Evolutionary conservation across 1,140 invertebrate species (phyloP), one percentile per base, ranked within the genome.

Genomic region (Megathymus violae): DNA sequence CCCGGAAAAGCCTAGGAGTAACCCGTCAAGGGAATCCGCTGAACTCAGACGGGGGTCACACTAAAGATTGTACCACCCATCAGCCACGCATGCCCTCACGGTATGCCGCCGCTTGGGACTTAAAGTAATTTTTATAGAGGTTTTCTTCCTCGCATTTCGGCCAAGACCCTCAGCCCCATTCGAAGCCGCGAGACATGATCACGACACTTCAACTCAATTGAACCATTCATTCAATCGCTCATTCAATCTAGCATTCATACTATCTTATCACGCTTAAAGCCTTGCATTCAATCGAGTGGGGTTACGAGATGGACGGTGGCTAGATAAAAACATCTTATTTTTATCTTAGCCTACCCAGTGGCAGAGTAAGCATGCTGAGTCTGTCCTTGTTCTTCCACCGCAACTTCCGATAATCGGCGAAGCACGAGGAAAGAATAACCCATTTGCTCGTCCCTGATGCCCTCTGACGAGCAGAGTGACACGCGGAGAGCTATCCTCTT

Each of bases 131-230:
- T 36, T 36, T 36, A 36, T 36, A 36, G 34, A 36, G 34, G 34
- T 36, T 36, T 36, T 36, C 34, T 36, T 36, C 34, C 34, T 36
- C 34, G 34, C 34, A 36, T 10, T 4, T n/a, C 34, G 4, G 34
- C 34, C 34, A 36, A 36, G 34, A 36, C 34, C 34, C 34, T 36
- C 34, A n/a, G 34, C 11, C 34, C 34, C 34, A 7, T 36, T 36
- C 34, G n/a, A 36, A 36, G 34, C 34, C 34, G 34, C 34, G 34
- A 36, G 34, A 36, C 34, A 36, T 36, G 34, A 36, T n/a, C 34
- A 36, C 34, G 34, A 36, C 34, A 36, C 34, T 36, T 36, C 34
- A n/a, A 36, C 34, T 36, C 27, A 31, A 31, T 31, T 31, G 27
- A 31, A 3, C 1, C 27, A 31, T 9, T 7, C 27, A 9, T 31